These are phyloP conservation scores for Callinectes sapidus DNA, from an alignment of 2,888 invertebrate genomes.

Conservation along the genomic window DNA sequence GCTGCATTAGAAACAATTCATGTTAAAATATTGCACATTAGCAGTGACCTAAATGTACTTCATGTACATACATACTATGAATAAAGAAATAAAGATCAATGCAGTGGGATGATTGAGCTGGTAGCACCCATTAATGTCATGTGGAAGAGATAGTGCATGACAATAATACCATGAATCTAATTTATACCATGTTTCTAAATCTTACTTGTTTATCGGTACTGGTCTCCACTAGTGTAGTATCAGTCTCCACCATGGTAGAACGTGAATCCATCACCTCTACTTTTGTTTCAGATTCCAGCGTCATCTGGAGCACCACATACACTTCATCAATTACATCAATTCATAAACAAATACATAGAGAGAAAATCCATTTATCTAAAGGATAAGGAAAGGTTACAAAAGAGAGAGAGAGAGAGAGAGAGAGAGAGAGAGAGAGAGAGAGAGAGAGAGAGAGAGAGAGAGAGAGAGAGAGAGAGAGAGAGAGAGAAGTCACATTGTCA, in stretches of 20 bases:
- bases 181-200: neutral
- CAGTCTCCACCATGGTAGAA: neutral
- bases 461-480: conserved; percentile 30
- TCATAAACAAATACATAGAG: neutral
- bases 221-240: neutral
- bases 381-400: neutral
- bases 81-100: too few relatives aligned
- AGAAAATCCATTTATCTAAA: neutral
- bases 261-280: conserved; percentile 44
- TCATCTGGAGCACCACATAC: conserved; percentile 17
- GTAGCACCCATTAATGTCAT: too few relatives aligned
- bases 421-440: conserved; percentile 40
- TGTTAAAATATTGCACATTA: too few relatives aligned
- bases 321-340: neutral
- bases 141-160: too few relatives aligned
- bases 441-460: conserved; percentile 41
- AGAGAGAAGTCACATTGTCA: too few relatives aligned
- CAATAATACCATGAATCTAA: neutral
- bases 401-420: conserved; percentile 19
- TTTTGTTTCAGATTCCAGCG: neutral
- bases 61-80: too few relatives aligned
- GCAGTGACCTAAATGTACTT: too few relatives aligned
- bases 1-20: too few relatives aligned
- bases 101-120: too few relatives aligned
- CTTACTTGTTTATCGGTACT: conserved; percentile 21